Evolutionary conservation across 23 tunicate species (phyloP), one percentile per base, ranked within the genome.

Genomic region (Trididemnum nubilum): DNA sequence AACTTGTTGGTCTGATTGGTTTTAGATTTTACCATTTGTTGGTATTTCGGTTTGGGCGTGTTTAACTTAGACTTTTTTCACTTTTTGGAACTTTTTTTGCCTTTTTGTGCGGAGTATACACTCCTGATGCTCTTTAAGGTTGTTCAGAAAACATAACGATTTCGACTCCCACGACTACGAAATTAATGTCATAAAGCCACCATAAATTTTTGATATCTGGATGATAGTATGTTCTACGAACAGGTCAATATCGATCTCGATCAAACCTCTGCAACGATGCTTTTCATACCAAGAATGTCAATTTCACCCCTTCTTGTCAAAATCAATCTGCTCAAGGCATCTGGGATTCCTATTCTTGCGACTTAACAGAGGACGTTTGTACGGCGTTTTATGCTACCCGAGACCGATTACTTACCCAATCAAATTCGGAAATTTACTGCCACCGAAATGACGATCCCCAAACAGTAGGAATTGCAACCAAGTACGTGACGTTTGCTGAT

Each of bases 231-330:
- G n/a, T n/a, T n/a, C n/a, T n/a, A n/a, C n/a, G n/a, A n/a, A 24
- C 67, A 67, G 74, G 74, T 30, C 38, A 33, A 4, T 67, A 67
- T 33, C 37, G 25, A 67, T 4, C 18, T 33, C 37, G 38, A 30
- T 31, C 74, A 31, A 80, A 37, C 4, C 36, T 80, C 0, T 80
- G 84, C 57, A 64, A 52, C 1, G 58, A 64, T 34, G 29, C 35
- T 36, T 63, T 80, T 21, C 36, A 63, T 9, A 73, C 84, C n/a
- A 61, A 49, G 23, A 33, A 64, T n/a, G 34, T 35, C 5, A 63
- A 32, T 34, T 80, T 80, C 73, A 18, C 26, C 19, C 22, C 84
- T 31, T 61, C 74, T 9, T 80, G 84, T 34, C 72, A 80, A 34
- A 64, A 19, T 0, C 15, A 40, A 21, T 31, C 57, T 63, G 84